A percentile compares a stretch with the other conserved stretches of the same genome.
These are phyloP conservation scores for Meloe dianella DNA, from an alignment of 2,888 invertebrate species.

Conservation along the genomic window DNA sequence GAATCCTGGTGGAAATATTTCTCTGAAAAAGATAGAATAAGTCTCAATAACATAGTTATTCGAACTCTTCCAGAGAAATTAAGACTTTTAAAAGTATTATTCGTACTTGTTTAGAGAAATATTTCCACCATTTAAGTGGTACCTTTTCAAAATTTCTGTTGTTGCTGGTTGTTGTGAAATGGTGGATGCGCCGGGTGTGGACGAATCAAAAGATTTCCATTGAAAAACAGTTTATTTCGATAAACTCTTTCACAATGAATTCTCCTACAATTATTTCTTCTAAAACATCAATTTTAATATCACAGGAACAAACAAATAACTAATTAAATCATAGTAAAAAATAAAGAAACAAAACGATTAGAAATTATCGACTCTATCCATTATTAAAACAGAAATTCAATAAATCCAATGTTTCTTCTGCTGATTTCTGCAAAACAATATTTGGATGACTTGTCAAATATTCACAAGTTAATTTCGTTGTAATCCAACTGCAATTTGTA, in stretches of 20 bases:
- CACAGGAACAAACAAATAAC: constrained; percentile 6
- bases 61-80: too few species aligned
- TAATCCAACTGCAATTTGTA: constrained; percentile 34
- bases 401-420: constrained; percentile 15
- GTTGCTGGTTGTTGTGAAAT: neutral
- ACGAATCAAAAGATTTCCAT: neutral
- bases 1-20: too few species aligned
- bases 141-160: too few species aligned
- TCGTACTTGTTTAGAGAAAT: too few species aligned
- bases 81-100: too few species aligned
- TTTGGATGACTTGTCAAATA: constrained; percentile 12
- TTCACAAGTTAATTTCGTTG: constrained; percentile 16
- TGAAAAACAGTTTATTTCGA: neutral
- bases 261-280: neutral
- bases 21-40: too few species aligned
- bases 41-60: too few species aligned
- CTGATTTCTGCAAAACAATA: constrained; percentile 8
- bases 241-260: neutral
- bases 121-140: too few species aligned
- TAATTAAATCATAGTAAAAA: neutral
- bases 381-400: constrained; percentile 41
- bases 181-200: neutral
- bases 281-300: constrained; percentile 1
- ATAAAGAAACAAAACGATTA: neutral
- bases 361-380: constrained; percentile 19